Conservation (phyloP, 1,140 invertebrate genomes). For the Phthorimaea operculella region DNA sequence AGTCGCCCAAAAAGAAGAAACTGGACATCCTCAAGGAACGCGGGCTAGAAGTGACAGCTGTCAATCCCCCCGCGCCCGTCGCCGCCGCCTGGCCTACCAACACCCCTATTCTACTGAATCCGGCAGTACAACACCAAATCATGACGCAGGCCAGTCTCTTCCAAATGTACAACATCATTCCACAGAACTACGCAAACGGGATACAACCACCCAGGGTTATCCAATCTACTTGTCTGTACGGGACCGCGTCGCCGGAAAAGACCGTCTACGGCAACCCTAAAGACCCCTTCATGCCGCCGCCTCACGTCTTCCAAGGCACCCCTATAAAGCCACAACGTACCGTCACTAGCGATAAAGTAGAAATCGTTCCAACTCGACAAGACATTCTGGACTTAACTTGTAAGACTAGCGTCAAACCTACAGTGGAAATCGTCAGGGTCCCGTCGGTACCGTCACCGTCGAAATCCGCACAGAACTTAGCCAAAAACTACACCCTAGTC, state of each 20-base stretch:
- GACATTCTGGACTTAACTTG: slow-evolving; percentile 65
- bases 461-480: slow-evolving; percentile 32
- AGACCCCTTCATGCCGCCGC: slow-evolving; percentile 69
- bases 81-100: slow-evolving; percentile 23
- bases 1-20: slow-evolving; percentile 74
- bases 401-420: slow-evolving; percentile 47
- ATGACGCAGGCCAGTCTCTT: slow-evolving; percentile 66
- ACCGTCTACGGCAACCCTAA: slow-evolving; percentile 79
- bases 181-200: slow-evolving; percentile 35
- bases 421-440: slow-evolving; percentile 64
- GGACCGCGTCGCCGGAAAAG: slow-evolving; percentile 69
- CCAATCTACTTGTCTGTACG: slow-evolving; percentile 74
- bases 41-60: slow-evolving; percentile 77
- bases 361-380: slow-evolving; percentile 26
- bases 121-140: slow-evolving; percentile 61
- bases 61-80: slow-evolving; percentile 47
- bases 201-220: slow-evolving; percentile 70
- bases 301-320: slow-evolving; percentile 48
- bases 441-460: slow-evolving; percentile 34
- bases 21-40: slow-evolving; percentile 79
- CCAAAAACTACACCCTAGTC: slow-evolving; percentile 47
- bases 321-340: slow-evolving; percentile 38
- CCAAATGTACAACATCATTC: slow-evolving; percentile 64
- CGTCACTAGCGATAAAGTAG: background rate
- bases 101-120: slow-evolving; percentile 34